Percentiles rank a stretch among this genome's conserved stretches.
These are phyloP conservation scores for Caerostris darwini DNA, from an alignment of 1,140 invertebrate genomes.

Conservation along the genomic window DNA sequence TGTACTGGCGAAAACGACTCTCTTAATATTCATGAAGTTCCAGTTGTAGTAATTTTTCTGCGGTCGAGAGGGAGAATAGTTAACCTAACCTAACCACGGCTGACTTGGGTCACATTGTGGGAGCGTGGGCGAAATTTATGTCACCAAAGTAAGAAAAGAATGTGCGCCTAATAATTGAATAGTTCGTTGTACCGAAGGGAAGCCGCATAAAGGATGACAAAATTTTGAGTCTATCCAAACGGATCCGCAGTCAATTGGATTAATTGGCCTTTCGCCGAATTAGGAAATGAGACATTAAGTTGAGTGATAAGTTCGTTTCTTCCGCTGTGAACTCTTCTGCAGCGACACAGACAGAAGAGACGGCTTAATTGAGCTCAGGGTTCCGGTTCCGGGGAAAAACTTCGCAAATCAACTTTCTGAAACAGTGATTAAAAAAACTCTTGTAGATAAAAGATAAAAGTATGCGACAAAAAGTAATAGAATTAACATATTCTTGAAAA, in stretches of 20 bases:
- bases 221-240: neutral
- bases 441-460: too few species aligned
- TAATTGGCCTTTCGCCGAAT: conserved; percentile 47
- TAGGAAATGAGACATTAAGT: conserved; percentile 58
- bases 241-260: conserved; percentile 45
- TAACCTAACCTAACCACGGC: neutral
- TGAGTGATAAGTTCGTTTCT: conserved; percentile 49
- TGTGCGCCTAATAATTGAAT: conserved; percentile 21
- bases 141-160: neutral
- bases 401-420: conserved; percentile 19
- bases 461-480: too few species aligned
- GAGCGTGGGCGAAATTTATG: conserved; percentile 5
- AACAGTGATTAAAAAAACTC: neutral
- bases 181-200: conserved; percentile 18
- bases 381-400: neutral
- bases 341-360: neutral
- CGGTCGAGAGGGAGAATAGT: neutral
- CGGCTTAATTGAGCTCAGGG: conserved; percentile 5
- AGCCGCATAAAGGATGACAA: neutral
- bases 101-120: neutral
- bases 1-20: neutral
- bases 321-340: neutral
- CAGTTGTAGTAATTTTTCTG: neutral
- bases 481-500: too few species aligned
- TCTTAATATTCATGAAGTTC: neutral